A percentile compares a stretch with the other conserved stretches of the same genome.
Conservation (phyloP, 2,113 vertebrate genomes). For the Microtus pennsylvanicus region DNA sequence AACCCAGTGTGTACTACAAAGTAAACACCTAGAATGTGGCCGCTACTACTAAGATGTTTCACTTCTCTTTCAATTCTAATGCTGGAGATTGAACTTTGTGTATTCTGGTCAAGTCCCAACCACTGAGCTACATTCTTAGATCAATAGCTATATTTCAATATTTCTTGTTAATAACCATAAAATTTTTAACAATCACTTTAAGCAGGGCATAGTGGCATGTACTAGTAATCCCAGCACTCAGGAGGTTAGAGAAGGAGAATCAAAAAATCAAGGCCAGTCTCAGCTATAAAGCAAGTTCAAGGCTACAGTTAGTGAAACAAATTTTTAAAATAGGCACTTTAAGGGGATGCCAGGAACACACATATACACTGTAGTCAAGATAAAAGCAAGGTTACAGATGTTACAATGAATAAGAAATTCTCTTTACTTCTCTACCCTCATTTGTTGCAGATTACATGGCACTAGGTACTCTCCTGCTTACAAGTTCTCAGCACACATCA, state of each 20-base stretch:
- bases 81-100: not conserved
- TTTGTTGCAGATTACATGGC: constrained; percentile 7
- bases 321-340: constrained; percentile 34
- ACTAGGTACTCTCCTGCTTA: not conserved
- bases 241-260: not conserved
- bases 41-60: not conserved
- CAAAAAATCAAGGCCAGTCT: not conserved
- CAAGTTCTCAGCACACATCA: not conserved
- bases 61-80: not conserved
- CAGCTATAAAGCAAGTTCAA: not conserved
- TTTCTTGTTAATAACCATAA: not conserved
- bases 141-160: not conserved
- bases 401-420: constrained; percentile 53
- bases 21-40: not conserved
- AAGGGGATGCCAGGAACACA: constrained; percentile 33
- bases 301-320: not conserved
- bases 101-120: not conserved
- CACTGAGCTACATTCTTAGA: not conserved
- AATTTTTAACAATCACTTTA: not conserved
- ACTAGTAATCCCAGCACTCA: not conserved
- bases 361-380: not conserved
- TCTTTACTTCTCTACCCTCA: constrained; percentile 1
- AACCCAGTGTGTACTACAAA: constrained; percentile 8
- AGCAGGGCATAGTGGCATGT: not conserved
- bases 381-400: constrained; percentile 2